Base-by-base conservation (phyloP, 2,113 vertebrate genomes). In the Peromyscus maniculatus region DNA sequence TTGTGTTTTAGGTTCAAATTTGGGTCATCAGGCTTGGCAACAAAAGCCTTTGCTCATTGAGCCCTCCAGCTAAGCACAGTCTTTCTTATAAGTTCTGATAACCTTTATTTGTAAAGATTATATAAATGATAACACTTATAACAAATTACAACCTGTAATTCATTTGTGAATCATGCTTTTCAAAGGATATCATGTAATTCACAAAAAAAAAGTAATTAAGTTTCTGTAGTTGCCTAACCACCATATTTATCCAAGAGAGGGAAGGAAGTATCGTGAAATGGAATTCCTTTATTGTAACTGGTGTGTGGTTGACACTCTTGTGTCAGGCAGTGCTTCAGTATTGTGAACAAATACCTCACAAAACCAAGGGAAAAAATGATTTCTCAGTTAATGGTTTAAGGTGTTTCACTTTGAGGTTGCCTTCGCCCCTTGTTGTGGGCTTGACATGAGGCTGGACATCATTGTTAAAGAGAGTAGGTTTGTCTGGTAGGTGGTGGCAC, bases 51-150 rank as follows among this genome's bases (percentile, higher is more conserved):
- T 69, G 13, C 9, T 36, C 46, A 87, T 7, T 12, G 16, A 69
- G 5, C 31, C 31, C 43, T 49, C 19, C 31, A 36, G 21, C 28
- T 28, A 46, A 86, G 84, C 12, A 64, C 17, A 64, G 8, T 75
- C 21, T 82, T 96, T 87, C 84, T 92, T 74, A 93, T 79, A 69
- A 83, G 69, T 78, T 95, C 19, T 67, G 49, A 77, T 67, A 96
- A n/a, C 43, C 69, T 52, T 52, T n/a, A 19, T n/a, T n/a, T 72
- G 71, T 72, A 72, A n/a, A 72, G 16, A 72, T 72, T 72, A 72
- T n/a, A 39, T 21, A 72, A 72, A n/a, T 72, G 7, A 21, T 72
- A 21, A 72, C 71, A 21, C n/a, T 72, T 21, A n/a, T n/a, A 72
- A 21, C 36, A 72, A 72, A 21, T n/a, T 36, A 21, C 9, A 72